Evolutionary conservation across 2,113 vertebrate genomes (phyloP), one percentile per base, ranked within the genome.

Genomic region (Rhinichthys klamathensis): DNA sequence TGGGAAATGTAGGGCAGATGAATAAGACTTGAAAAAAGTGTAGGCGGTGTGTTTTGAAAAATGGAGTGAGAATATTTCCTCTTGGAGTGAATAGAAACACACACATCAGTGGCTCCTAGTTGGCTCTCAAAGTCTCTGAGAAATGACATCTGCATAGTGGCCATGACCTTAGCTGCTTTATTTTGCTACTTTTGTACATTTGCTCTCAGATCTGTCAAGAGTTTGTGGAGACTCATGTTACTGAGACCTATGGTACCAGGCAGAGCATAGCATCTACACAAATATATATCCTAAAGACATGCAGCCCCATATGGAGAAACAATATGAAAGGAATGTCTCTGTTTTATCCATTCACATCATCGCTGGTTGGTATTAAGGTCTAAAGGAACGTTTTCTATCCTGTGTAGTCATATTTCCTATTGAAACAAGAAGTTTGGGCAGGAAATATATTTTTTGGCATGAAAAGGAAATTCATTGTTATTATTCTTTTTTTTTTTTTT

Each of bases 41-140:
- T 38, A 46, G 38, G 76, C 11, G 27, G 41, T 81, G 38, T 82
- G 44, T 74, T 70, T 51, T 61, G 82, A 85, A 87, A 75, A 83
- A 86, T 81, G 61, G 44, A 81, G 61, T 81, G 44, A 21, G 46
- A 76, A 84, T 88, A 83, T 82, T 35, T 65, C 32, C 18, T 80
- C 25, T 51, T 13, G 49, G 83, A 78, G 6, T 5, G 65, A 84
- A 49, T 35, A 58, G 56, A 61, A 60, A 21, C 23, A 30, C 78
- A 80, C 78, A 80, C 78, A 80, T 41, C 76, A 38, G 4, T 3
- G 58, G 78, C 25, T 81, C 61, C 9, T 51, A 13, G 44, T 67
- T 32, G 60, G 80, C 44, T 81, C 60, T 44, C 32, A 27, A 63
- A 44, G 58, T 46, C 30, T 60, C 18, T 25, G 35, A 80, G 35